Evolutionary conservation across 2,113 vertebrate species (phyloP).

Genomic region (Anser cygnoides): DNA sequence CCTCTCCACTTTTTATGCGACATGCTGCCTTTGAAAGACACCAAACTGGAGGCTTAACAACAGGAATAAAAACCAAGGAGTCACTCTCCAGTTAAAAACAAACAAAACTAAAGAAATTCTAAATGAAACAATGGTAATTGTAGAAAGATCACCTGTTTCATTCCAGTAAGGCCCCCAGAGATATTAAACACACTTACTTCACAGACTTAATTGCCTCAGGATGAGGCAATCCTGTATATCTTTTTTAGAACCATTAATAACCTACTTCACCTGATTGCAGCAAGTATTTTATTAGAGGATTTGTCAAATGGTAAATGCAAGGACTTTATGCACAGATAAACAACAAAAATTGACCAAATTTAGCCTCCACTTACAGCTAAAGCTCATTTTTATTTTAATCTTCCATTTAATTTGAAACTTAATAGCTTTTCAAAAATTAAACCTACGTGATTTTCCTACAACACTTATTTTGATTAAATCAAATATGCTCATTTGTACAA

Average conservation of each 20-base stretch:
- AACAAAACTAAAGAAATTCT: slow-evolving; percentile 51
- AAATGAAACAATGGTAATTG: slow-evolving; percentile 71
- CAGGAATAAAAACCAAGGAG: slow-evolving; percentile 26
- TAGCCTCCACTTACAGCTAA: slow-evolving; percentile 75
- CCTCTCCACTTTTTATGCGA: not conserved
- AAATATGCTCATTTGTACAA: slow-evolving; percentile 48
- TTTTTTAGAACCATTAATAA: slow-evolving; percentile 85
- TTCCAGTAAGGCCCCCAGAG: slow-evolving; percentile 72
- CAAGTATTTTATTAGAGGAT: slow-evolving; percentile 75
- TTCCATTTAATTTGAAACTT: slow-evolving; percentile 80
- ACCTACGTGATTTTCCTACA: slow-evolving; percentile 67
- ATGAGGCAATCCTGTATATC: slow-evolving; percentile 82
- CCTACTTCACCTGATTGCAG: slow-evolving; percentile 85
- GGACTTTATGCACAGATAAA: slow-evolving; percentile 79
- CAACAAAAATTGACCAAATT: slow-evolving; percentile 82
- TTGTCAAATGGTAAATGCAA: slow-evolving; percentile 80
- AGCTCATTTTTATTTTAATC: slow-evolving; percentile 75
- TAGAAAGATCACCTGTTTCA: slow-evolving; percentile 78
- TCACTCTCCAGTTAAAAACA: slow-evolving; percentile 49
- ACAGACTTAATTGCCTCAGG: slow-evolving; percentile 81
- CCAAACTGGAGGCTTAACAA: not conserved
- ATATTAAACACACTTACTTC: slow-evolving; percentile 78
- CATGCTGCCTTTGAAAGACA: not conserved
- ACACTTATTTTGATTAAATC: slow-evolving; percentile 76
- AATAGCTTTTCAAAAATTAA: slow-evolving; percentile 80